Conservation (phyloP, 2,797 vertebrate genomes). For the Anas bernieri region DNA sequence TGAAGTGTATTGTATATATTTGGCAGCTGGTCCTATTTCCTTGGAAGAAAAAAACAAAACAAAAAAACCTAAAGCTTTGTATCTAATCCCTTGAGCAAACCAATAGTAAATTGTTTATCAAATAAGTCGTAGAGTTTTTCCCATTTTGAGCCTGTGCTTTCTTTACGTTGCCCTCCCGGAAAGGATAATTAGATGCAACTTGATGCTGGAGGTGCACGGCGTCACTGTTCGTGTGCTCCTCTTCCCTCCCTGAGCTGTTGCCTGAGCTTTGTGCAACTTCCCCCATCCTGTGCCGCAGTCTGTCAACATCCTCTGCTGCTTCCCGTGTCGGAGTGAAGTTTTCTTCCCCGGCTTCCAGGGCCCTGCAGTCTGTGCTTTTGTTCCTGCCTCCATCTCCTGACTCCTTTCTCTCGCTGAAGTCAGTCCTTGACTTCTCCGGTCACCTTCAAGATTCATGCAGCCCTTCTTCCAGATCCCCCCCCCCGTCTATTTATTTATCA, state of each 20-base stretch:
- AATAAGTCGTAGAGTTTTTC: slow-evolving; percentile 20
- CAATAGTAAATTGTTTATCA: slow-evolving; percentile 46
- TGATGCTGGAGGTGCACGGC: not conserved
- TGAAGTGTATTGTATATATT: slow-evolving; percentile 53
- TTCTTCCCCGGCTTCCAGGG: not conserved
- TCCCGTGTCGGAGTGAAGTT: not conserved
- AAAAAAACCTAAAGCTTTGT: slow-evolving; percentile 5
- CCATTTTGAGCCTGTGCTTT: slow-evolving; percentile 35
- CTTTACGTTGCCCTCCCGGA: not conserved
- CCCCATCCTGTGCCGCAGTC: not conserved
- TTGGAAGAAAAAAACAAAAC: not conserved
- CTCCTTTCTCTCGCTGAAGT: not conserved
- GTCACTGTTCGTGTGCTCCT: not conserved
- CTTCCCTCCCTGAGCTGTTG: not conserved
- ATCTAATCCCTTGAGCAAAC: slow-evolving; percentile 45
- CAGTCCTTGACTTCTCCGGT: not conserved
- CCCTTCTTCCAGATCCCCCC: not conserved
- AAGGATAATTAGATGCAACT: not conserved
- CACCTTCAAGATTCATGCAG: not conserved
- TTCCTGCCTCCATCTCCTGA: not conserved
- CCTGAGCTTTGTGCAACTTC: not conserved
- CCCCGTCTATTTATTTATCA: not conserved
- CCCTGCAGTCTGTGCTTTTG: not conserved
- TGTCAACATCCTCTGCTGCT: not conserved
- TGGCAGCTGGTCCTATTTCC: slow-evolving; percentile 60